Evolutionary conservation across 1,140 invertebrate species (phyloP).

Genomic region (Drosophila neocordata): DNA sequence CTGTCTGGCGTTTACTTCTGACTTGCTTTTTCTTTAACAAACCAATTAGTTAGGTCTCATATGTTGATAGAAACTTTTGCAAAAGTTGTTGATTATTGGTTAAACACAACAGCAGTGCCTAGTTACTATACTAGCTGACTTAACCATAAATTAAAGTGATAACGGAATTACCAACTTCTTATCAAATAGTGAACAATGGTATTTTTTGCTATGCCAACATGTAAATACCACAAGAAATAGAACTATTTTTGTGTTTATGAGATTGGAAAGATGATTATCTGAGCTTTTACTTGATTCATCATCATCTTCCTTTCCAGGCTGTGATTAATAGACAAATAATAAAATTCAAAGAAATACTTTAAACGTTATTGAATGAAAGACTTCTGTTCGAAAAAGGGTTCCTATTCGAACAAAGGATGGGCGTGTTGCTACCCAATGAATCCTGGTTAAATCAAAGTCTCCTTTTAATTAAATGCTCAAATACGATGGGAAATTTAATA

Average conservation of each 20-base stretch:
- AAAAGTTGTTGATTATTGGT: conserved; percentile 30
- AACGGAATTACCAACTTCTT: conserved; percentile 20
- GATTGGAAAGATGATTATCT: not conserved
- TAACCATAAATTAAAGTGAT: conserved; percentile 20
- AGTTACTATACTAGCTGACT: not conserved
- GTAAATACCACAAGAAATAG: not conserved
- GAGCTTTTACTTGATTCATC: not conserved
- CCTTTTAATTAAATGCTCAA: conserved; percentile 20
- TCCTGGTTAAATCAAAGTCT: conserved; percentile 33
- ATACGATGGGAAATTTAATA: conserved; percentile 21
- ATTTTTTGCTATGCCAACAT: not conserved
- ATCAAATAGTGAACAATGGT: not conserved
- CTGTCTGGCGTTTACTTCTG: not conserved
- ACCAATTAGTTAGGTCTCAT: conserved; percentile 11
- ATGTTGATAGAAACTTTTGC: conserved; percentile 32
- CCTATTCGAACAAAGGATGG: not conserved
- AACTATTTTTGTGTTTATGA: not conserved
- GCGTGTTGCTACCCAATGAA: conserved; percentile 1
- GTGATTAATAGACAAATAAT: not conserved
- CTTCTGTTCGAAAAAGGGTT: not conserved
- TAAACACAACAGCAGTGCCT: conserved; percentile 28
- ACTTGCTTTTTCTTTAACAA: not conserved
- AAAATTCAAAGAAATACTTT: no score
- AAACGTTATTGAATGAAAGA: not conserved
- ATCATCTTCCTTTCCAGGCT: no score